Base-by-base conservation (phyloP, 1,140 invertebrate genomes). In the Zaprionus nigranus region DNA sequence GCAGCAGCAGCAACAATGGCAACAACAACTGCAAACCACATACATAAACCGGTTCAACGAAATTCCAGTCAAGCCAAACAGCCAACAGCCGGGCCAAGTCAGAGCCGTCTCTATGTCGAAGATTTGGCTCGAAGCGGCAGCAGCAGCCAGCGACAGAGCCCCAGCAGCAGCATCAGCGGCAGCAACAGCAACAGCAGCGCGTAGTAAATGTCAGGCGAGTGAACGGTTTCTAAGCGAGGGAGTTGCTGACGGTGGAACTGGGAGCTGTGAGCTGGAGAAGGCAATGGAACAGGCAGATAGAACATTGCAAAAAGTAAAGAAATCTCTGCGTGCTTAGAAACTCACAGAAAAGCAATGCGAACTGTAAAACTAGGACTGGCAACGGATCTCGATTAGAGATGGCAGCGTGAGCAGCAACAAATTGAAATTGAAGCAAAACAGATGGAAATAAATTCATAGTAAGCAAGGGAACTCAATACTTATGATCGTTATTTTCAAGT, bases 141-240 rank as follows among this genome's bases (percentile, higher is more conserved):
- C 24, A 17, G 54, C 56, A 56, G 20, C 53, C 38, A 58, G 24
- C 28, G 30, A 36, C 61, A 56, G 70, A 34, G 30, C 30, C 30
- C 30, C 30, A 30, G 38, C 53, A 40, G 51, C 65, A 24, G 58
- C 61, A 59, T 22, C 17, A 20, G 54, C n/a, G 34, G 40, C 30
- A n/a, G 51, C n/a, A 61, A n/a, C 46, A 30, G 49, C 62, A 67
- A 24, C 64, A 79, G 53, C 81, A 83, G 78, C 81, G 73, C 78
- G 81, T 81, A 84, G 73, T 81, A 84, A 83, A 83, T 83, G 81
- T 83, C 81, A 83, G 64, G 81, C 81, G 24, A 81, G 68, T 63
- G 80, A 82, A 79, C 80, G 80, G 75, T 75, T 82, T 75, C 49
- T 65, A 66, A 46, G 49, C 49, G 59, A 9, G 40, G 38, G 66